Conservation (phyloP, 2,797 vertebrate species). For the Tragopan temminckii region DNA sequence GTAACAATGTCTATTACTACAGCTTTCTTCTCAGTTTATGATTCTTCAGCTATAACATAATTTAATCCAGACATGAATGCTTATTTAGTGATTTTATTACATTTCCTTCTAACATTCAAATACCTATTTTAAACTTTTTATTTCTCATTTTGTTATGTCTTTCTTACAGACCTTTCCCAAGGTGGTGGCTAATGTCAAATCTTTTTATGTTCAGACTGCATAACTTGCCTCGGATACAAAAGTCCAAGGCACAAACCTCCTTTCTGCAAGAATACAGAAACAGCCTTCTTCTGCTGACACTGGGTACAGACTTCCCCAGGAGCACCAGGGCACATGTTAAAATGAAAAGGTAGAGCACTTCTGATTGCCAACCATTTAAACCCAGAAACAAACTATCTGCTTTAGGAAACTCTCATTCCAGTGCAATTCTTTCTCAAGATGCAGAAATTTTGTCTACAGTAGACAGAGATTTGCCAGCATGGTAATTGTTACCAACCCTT, state of each 20-base stretch:
- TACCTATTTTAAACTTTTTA: neutral
- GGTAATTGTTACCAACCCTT: neutral
- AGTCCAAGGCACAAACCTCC: neutral
- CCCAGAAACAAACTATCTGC: neutral
- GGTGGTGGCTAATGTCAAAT: neutral
- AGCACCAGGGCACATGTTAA: neutral
- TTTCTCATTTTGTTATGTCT: neutral
- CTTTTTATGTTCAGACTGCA: neutral
- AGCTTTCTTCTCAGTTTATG: neutral
- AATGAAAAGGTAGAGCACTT: neutral
- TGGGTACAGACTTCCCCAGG: accelerated
- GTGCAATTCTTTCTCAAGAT: neutral
- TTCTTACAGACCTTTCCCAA: neutral
- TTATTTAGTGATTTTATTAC: neutral
- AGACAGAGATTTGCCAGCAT: neutral
- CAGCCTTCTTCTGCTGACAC: neutral
- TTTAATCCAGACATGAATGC: neutral
- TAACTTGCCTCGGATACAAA: neutral
- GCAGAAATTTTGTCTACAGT: neutral
- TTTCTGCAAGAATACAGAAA: neutral
- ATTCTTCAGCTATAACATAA: neutral
- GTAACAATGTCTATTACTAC: neutral
- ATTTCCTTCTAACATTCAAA: neutral
- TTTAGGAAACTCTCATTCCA: neutral
- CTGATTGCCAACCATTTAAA: neutral